Base-by-base conservation (phyloP, 2,797 vertebrate genomes). In the Myripristis jacobus region DNA sequence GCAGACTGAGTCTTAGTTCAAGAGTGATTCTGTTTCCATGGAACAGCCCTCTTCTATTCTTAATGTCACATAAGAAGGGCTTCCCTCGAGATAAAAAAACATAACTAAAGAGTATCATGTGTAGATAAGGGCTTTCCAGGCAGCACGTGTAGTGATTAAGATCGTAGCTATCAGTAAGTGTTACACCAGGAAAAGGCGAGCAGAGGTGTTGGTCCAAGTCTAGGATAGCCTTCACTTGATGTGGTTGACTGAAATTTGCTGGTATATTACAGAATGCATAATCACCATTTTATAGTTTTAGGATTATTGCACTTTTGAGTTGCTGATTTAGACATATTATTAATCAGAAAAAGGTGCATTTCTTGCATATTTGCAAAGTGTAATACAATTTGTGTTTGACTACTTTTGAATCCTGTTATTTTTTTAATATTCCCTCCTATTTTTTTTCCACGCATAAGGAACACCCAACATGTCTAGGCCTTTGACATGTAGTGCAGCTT, bases 81-180 rank as follows among this genome's bases (percentile, higher is more conserved):
- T 57, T 64, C 46, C 52, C 15, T 43, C 12, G 1, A 46, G 19
- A 18, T 50, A 46, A 66, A 77, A 36, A 21, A 52, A 63, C 69
- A n/a, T n/a, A 79, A 73, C 31, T 53, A 56, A 71, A 77, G 53
- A 54, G 38, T 54, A 16, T 66, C 53, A 41, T 48, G 58, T 47
- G 46, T 57, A 29, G n/a, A 65, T 13, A 73, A 58, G 13, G 52
- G 38, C 75, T 73, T 81, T 73, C 41, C 43, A 27, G 22, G 65
- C 29, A 10, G n/a, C 55, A 25, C 47, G 64, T 47, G 38, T 41
- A 73, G 22, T 62, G 63, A 74, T 89, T 74, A 79, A 76, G 70
- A 61, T 78, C 64, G 84, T 55, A 66, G 60, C 56, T 3, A 29
- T 47, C 71, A 63, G 64, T 50, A 15, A 62, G 24, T 65, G 19